Base-by-base conservation (phyloP, 2,888 invertebrate species). In the Andrena marginata region DNA sequence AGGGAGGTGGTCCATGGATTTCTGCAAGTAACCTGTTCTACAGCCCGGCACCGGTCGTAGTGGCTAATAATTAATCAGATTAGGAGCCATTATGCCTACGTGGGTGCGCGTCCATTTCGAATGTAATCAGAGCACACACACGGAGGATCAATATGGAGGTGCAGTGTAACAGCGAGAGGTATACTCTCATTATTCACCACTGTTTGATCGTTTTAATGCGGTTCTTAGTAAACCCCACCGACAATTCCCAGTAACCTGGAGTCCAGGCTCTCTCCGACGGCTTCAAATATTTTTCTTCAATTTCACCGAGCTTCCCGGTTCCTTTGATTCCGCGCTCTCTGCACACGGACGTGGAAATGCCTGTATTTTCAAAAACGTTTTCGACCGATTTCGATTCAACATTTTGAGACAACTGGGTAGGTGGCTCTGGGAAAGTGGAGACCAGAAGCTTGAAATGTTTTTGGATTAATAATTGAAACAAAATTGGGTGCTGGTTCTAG, bases 21-120 rank as follows among this genome's bases (percentile, higher is more conserved):
- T 82, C 81, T 49, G 82, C 83, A 51, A 77, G 77, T 77, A 83
- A 69, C 59, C 63, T 20, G 48, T 51, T 51, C 77, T n/a, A 59
- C 51, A 49, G 54, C 42, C 20, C 13, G 23, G 76, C 68, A 13
- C 51, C 56, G 69, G 80, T 77, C 75, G 78, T 26, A 10, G 67
- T 77, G 68, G 82, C 74, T 78, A 85, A 87, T 83, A 87, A 82
- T 87, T 87, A 83, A 85, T 81, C 83, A 80, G 81, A 80, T 85
- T 82, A 83, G 76, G 62, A 70, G 56, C 72, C 75, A 77, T 80
- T 85, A 80, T 78, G 56, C 49, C 69, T 42, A 59, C 59, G 74
- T 63, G 59, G 35, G 59, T 69, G 75, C 56, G 20, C 77, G 65
- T 71, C 75, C 72, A 78, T 80, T 84, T 62, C 78, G 60, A 64